Percentiles rank a stretch among this genome's conserved stretches.
These are phyloP conservation scores for Chorisops tibialis DNA, from an alignment of 2,888 invertebrate species.

Conservation along the genomic window DNA sequence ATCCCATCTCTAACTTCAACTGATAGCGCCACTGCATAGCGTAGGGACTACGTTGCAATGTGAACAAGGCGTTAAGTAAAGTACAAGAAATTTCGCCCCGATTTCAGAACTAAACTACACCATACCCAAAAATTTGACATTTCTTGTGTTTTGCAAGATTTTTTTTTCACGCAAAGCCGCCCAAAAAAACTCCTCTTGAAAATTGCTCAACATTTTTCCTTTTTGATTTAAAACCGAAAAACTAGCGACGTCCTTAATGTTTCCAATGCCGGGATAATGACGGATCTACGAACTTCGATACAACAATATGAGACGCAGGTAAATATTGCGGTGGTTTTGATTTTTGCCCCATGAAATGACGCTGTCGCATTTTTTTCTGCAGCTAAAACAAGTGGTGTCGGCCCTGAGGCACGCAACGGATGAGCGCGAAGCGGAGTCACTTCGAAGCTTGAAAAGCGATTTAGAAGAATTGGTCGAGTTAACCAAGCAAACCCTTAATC, in stretches of 20 bases:
- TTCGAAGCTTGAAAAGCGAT: constrained; percentile 61
- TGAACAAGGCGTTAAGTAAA: too few relatives aligned
- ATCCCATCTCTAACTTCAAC: too few relatives aligned
- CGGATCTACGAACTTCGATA: background rate
- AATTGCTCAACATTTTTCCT: background rate
- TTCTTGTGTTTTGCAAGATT: background rate
- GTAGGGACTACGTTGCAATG: too few relatives aligned
- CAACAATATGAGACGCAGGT: constrained; percentile 24
- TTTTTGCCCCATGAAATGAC: too few relatives aligned
- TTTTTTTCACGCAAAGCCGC: background rate
- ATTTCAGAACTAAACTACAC: too few relatives aligned
- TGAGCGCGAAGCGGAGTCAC: constrained; percentile 56
- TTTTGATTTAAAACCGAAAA: background rate
- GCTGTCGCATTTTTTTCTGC: background rate
- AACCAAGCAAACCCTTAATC: constrained; percentile 58
- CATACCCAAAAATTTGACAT: too few relatives aligned
- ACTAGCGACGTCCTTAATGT: too few relatives aligned
- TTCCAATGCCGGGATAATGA: too few relatives aligned
- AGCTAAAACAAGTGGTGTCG: constrained; percentile 61
- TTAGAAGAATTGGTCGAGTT: constrained; percentile 66
- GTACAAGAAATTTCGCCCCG: too few relatives aligned
- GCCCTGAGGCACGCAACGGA: constrained; percentile 56
- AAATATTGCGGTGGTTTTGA: too few relatives aligned
- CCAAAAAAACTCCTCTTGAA: too few relatives aligned
- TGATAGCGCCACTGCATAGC: too few relatives aligned